A percentile compares a stretch with the other conserved stretches of the same genome.
Evolutionary conservation across 2,797 vertebrate genomes (phyloP).

Genomic region (Channallabes apus): DNA sequence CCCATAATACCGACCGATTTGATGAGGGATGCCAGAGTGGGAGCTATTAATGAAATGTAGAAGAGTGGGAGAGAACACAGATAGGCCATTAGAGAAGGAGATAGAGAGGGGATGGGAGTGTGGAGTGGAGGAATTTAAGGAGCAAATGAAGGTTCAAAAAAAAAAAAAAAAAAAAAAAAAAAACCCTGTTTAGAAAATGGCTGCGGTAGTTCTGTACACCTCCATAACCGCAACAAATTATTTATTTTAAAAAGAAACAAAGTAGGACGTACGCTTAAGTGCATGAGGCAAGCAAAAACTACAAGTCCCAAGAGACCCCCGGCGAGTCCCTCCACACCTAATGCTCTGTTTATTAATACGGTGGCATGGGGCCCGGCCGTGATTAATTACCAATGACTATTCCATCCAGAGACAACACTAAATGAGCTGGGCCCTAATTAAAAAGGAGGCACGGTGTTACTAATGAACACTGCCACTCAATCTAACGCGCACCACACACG

Average conservation of each 20-base stretch:
- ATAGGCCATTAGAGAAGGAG: slow-evolving; percentile 31
- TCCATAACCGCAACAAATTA: neutral
- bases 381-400: slow-evolving; percentile 49
- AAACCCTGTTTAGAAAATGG: neutral
- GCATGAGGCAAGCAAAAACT: slow-evolving; percentile 19
- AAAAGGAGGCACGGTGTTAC: slow-evolving; percentile 31
- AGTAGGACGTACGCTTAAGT: neutral
- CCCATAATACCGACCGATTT: slow-evolving; percentile 49
- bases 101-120: neutral
- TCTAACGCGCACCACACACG: neutral
- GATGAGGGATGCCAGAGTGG: slow-evolving; percentile 46
- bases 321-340: slow-evolving; percentile 29
- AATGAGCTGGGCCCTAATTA: slow-evolving; percentile 45
- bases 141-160: neutral
- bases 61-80: slow-evolving; percentile 33
- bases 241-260: neutral
- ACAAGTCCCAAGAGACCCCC: slow-evolving; percentile 13
- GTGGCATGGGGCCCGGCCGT: slow-evolving; percentile 35
- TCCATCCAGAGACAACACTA: slow-evolving; percentile 41
- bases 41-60: slow-evolving; percentile 51
- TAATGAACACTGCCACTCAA: slow-evolving; percentile 37
- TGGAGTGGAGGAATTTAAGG: slow-evolving; percentile 15
- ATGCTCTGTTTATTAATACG: slow-evolving; percentile 40
- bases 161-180: too few species aligned
- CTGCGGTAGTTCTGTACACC: neutral